phyloP scores from a whole-genome alignment of 2,113 vertebrate species.

The Austrofundulus limnaeus region DNA sequence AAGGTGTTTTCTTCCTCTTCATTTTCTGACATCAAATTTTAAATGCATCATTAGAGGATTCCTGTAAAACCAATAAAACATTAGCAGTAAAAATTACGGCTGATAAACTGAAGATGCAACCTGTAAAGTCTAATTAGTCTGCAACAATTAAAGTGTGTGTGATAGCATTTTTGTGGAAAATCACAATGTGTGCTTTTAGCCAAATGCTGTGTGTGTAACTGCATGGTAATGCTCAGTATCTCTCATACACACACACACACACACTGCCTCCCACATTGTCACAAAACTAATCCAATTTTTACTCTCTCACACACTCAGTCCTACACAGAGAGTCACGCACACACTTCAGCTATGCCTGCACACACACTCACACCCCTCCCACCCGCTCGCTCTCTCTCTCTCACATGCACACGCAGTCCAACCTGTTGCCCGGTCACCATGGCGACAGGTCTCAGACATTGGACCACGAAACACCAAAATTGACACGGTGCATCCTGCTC shows the following conservation, averaged over 20 bases:
- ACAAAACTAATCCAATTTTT: too few species aligned
- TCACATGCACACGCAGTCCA: slow-evolving; percentile 44
- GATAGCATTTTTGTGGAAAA: slow-evolving; percentile 13
- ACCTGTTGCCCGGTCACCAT: slow-evolving; percentile 66
- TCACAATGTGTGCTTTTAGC: slow-evolving; percentile 2
- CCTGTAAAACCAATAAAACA: not conserved
- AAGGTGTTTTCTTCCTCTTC: too few species aligned
- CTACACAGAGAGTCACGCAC: slow-evolving; percentile 55
- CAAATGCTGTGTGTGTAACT: slow-evolving; percentile 8
- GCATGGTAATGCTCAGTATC: slow-evolving; percentile 17
- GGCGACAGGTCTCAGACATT: slow-evolving; percentile 49
- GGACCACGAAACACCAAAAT: slow-evolving; percentile 15
- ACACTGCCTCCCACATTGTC: slow-evolving; percentile 34
- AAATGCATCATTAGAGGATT: not conserved
- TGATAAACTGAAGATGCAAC: not conserved
- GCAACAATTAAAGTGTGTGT: not conserved
- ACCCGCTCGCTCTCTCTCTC: not conserved
- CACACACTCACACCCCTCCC: not conserved
- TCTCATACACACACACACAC: slow-evolving; percentile 57
- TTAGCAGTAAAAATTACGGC: not conserved
- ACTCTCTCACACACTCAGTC: slow-evolving; percentile 32
- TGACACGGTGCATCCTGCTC: slow-evolving; percentile 31
- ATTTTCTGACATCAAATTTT: not conserved
- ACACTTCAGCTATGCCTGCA: slow-evolving; percentile 53
- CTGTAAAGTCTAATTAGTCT: slow-evolving; percentile 6